A percentile compares a stretch with the other conserved stretches of the same genome.
Evolutionary conservation across 1,140 invertebrate species (phyloP).

Genomic region (Drosophila prosaltans): DNA sequence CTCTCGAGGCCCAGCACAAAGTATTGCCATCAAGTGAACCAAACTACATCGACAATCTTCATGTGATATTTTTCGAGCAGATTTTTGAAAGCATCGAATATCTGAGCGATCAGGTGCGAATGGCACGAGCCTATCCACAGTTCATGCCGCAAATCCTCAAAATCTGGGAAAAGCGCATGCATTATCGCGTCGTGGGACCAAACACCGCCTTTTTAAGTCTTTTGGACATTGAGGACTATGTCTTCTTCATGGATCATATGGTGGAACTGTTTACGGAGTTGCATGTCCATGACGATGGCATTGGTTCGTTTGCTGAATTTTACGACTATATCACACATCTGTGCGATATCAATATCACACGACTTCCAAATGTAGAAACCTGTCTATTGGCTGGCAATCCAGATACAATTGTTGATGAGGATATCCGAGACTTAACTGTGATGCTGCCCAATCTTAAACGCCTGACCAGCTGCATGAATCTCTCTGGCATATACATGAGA

Average conservation of each 20-base stretch:
- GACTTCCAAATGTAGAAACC: constrained; percentile 48
- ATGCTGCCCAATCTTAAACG: constrained; percentile 66
- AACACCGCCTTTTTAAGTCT: constrained; percentile 54
- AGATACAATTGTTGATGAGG: constrained; percentile 53
- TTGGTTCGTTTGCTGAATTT: constrained; percentile 62
- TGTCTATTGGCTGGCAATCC: constrained; percentile 59
- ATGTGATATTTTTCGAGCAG: constrained; percentile 72
- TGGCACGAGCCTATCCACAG: constrained; percentile 72
- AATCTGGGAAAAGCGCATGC: constrained; percentile 47
- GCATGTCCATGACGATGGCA: constrained; percentile 63
- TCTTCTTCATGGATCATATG: constrained; percentile 73
- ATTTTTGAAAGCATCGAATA: constrained; percentile 65
- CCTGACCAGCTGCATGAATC: constrained; percentile 63
- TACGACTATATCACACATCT: constrained; percentile 65
- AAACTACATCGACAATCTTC: constrained; percentile 67
- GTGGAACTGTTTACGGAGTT: constrained; percentile 51
- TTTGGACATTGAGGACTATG: constrained; percentile 67
- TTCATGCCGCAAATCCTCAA: constrained; percentile 54
- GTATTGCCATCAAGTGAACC: constrained; percentile 20
- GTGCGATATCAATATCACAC: constrained; percentile 56
- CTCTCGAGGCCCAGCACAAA: constrained; percentile 36
- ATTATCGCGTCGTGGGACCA: constrained; percentile 53
- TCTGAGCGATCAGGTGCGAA: constrained; percentile 63
- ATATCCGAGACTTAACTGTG: constrained; percentile 50
- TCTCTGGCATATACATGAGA: constrained; percentile 52